Evolutionary conservation across 2,797 vertebrate species (phyloP), one percentile per base, ranked within the genome.

Genomic region (Neostethus bicornis): DNA sequence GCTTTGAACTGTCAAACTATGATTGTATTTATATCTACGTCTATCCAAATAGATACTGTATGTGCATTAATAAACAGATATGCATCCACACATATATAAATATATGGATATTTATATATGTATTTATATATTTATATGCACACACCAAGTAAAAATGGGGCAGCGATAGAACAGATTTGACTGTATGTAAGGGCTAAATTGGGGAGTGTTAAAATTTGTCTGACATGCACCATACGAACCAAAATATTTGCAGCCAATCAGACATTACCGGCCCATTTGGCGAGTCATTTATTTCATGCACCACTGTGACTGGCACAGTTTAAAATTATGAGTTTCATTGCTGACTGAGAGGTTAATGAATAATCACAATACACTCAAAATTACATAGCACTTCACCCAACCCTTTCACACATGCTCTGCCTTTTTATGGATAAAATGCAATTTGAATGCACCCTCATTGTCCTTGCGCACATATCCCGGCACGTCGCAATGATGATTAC

Each of bases 291-390:
- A 47, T 17, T 7, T 44, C 47, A 29, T 44, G 25, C 31, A 37
- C 41, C 20, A 28, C 63, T 48, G 53, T 66, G 48, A 76, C 38
- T 67, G 67, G 45, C 67, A 56, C 53, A 16, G 32, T 70, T 73
- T 72, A 64, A 64, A 53, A 60, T 64, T 20, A 67, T 20, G 34
- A 64, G 52, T 28, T 51, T 20, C 61, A 70, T 72, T 46, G 16
- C 61, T 73, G 65, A 34, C 72, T 62, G 55, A 58, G 62, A 73
- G 55, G 52, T 71, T 60, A 66, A 71, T 58, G 55, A 66, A 66
- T 61, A 66, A 78, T 66, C 54, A 69, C 60, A 60, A 48, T 44
- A 55, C 24, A 55, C 38, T 70, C 64, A 42, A 37, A 78, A 75
- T 75, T 47, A 68, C 59, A 65, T 66, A 60, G 28, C 51, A 67